Conservation (phyloP, 2,888 invertebrate genomes). For the Pimpla rufipes region DNA sequence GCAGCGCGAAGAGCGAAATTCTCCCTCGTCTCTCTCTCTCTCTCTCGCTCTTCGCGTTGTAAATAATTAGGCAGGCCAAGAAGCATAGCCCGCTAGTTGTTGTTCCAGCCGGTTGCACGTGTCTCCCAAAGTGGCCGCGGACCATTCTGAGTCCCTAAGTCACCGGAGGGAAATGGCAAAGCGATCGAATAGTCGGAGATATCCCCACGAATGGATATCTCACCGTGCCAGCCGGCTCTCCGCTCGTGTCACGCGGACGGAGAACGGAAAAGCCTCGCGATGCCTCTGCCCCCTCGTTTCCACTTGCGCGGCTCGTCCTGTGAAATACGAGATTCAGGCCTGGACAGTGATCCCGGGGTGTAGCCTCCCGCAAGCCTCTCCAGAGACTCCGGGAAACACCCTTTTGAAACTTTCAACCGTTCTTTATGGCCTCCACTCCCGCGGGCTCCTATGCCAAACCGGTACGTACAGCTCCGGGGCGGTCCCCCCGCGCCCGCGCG, state of each 20-base stretch:
- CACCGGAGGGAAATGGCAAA: constrained; percentile 27
- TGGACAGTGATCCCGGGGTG: constrained; percentile 65
- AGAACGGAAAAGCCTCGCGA: too few relatives aligned
- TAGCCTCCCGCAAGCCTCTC: constrained; percentile 59
- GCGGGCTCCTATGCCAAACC: constrained; percentile 33
- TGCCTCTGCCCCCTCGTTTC: constrained; percentile 24
- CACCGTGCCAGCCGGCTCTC: neutral
- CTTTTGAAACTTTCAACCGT: constrained; percentile 68
- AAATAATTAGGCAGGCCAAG: constrained; percentile 22
- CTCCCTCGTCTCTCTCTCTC: too few relatives aligned
- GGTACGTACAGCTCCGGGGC: constrained; percentile 38
- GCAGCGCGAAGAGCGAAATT: neutral
- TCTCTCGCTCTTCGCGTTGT: too few relatives aligned
- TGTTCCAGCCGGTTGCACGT: neutral
- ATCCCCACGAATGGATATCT: constrained; percentile 31
- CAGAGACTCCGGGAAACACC: constrained; percentile 63
- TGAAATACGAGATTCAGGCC: constrained; percentile 67
- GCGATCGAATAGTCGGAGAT: constrained; percentile 44
- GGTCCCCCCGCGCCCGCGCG: too few relatives aligned
- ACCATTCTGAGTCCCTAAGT: constrained; percentile 11
- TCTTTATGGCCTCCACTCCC: constrained; percentile 64
- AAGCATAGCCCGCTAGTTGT: neutral
- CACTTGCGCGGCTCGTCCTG: constrained; percentile 47
- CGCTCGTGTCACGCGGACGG: too few relatives aligned
- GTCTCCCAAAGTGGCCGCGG: neutral